Evolutionary conservation across 2,113 vertebrate genomes (phyloP), one percentile per base, ranked within the genome.

Genomic region (Chloropsis hardwickii): DNA sequence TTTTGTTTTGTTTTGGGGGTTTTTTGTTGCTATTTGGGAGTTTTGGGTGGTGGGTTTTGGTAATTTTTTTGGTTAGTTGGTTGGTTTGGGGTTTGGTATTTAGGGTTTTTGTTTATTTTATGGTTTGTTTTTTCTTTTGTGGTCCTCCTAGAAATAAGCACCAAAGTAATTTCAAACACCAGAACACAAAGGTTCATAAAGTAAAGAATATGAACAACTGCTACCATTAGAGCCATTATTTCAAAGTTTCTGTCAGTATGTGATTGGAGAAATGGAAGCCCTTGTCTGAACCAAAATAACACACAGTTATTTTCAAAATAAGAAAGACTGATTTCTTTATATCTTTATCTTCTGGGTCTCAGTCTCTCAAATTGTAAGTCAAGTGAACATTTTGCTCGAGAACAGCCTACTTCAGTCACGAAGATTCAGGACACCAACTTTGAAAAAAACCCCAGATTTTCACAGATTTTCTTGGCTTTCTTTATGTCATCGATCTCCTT

Each of bases 331-430:
- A 10, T 24, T 51, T 20, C 6, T 61, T 42, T 24, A 5, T 27
- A 18, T 31, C 9, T 35, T 9, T 1, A 20, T 57, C 8, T 60
- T 1, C 12, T 23, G 4, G 1, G 5, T 47, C 6, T 48, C 45
- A 71, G 21, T 24, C 14, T 85, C 71, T 69, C 35, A 70, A 29
- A 20, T 14, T 31, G 5, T 17, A 24, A 69, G 8, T 12, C 10
- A 61, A 67, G 3, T 19, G 13, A 33, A 21, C 6, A 28, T 42
- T 88, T 86, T 64, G 6, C 9, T 29, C 42, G 8, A n/a, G 15
- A 72, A 28, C 3, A 35, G 3, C 19, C 47, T 53, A 47, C 6
- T 39, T 22, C 40, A 25, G 7, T 6, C 40, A 21, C 42, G 57
- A 83, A 64, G 1, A n/a, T 53, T 50, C 27, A 19, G 9, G 74